Conservation (phyloP, 92 coral and sea anemone species). For the Epizoanthus illoricatus region DNA sequence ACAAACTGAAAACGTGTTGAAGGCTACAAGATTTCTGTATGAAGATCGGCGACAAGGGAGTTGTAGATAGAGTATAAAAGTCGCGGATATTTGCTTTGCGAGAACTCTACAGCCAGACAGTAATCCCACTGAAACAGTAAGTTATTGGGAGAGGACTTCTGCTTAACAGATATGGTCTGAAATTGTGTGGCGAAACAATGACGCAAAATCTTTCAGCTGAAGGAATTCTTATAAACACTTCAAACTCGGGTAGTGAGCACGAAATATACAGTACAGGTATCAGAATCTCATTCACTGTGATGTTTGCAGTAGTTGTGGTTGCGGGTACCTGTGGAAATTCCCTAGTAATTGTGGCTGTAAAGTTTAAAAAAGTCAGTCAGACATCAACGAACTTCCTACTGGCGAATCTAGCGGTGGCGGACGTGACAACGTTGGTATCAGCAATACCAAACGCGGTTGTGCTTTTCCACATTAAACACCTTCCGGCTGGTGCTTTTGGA, state of each 20-base stretch:
- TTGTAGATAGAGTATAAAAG: too few species aligned
- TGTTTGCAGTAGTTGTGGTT: constrained; percentile 11
- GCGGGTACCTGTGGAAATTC: constrained; percentile 36
- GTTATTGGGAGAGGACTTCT: too few species aligned
- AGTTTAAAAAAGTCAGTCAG: constrained; percentile 18
- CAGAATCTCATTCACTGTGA: constrained; percentile 11
- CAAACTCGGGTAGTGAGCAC: not conserved
- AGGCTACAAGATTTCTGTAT: too few species aligned
- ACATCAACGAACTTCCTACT: constrained; percentile 36
- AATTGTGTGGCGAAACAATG: not conserved
- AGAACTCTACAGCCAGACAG: too few species aligned
- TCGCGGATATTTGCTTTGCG: too few species aligned
- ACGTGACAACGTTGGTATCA: constrained; percentile 13
- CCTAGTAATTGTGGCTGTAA: constrained; percentile 25
- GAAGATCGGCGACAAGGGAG: too few species aligned
- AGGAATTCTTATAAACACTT: not conserved
- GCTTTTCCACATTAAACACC: constrained; percentile 15
- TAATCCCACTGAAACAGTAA: too few species aligned
- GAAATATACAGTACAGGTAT: constrained; percentile 13
- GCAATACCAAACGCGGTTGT: constrained; percentile 27
- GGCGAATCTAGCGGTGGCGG: constrained; percentile 32
- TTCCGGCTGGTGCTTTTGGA: constrained; percentile 17
- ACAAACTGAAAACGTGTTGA: not conserved
- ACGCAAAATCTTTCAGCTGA: not conserved
- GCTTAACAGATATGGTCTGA: not conserved